These are phyloP conservation scores for Dexiosoma caninum DNA, from an alignment of 2,888 invertebrate species.

Conservation along the genomic window DNA sequence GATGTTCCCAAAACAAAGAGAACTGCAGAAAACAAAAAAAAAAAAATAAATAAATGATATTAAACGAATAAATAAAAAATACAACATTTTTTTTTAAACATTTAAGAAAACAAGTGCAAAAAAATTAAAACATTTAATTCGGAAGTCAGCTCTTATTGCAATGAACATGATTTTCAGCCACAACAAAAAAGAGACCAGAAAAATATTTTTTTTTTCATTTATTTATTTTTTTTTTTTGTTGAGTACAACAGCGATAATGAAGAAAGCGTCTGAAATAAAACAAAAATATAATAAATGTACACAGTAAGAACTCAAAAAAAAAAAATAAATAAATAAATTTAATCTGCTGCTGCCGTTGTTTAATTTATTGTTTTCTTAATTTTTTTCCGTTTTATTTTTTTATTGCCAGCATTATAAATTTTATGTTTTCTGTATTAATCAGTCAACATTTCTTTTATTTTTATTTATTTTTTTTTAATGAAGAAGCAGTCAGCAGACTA, in stretches of 20 bases:
- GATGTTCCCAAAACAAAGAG: no score
- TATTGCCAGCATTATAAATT: constrained; percentile 29
- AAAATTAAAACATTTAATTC: constrained; percentile 45
- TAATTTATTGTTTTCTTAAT: constrained; percentile 25
- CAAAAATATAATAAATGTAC: background rate
- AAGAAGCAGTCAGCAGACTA: constrained; percentile 15
- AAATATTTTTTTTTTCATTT: no score
- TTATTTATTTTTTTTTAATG: background rate
- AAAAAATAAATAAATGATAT: background rate
- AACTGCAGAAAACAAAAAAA: background rate
- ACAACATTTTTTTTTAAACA: constrained; percentile 1
- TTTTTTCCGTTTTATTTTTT: constrained; percentile 3
- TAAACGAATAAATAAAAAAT: background rate
- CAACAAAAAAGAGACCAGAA: background rate
- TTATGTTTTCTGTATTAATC: constrained; percentile 12
- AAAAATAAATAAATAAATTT: constrained; percentile 11
- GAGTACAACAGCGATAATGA: background rate
- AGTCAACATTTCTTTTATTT: background rate
- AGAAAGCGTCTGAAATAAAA: background rate
- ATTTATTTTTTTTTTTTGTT: no score
- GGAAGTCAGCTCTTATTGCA: constrained; percentile 45
- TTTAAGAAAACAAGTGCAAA: background rate
- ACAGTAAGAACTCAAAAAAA: background rate
- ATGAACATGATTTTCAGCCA: constrained; percentile 14
- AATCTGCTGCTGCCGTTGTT: constrained; percentile 17